phyloP scores from a whole-genome alignment of 2,113 vertebrate genomes.

The Chascanopsetta lugubris region DNA sequence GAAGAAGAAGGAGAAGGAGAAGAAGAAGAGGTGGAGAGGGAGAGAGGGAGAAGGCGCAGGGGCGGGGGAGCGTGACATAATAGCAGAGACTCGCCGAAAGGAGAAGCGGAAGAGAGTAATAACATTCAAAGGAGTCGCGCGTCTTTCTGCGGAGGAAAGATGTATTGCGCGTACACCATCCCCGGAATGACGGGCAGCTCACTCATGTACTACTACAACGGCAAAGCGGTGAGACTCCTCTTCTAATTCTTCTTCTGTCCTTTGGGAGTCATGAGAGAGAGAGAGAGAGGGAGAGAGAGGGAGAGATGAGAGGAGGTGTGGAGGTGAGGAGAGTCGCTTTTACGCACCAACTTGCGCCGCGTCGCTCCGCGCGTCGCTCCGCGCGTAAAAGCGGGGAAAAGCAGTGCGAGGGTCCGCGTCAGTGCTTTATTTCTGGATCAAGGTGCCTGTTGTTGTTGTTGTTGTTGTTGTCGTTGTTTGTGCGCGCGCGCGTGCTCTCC shows the following conservation, averaged over 20 bases:
- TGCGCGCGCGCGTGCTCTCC: no score
- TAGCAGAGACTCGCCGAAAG: not conserved
- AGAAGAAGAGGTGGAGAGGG: slow-evolving; percentile 68
- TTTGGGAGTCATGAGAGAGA: slow-evolving; percentile 30
- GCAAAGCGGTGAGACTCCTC: slow-evolving; percentile 93
- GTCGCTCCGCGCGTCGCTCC: no score
- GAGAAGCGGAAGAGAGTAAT: slow-evolving; percentile 24
- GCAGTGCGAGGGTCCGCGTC: slow-evolving; percentile 34
- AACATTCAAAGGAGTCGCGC: slow-evolving; percentile 18
- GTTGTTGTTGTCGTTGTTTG: slow-evolving; percentile 16
- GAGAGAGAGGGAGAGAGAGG: not conserved
- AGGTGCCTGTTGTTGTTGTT: slow-evolving; percentile 18
- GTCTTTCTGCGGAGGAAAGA: slow-evolving; percentile 69
- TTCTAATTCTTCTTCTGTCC: not conserved
- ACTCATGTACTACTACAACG: slow-evolving; percentile 97
- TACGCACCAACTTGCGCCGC: slow-evolving; percentile 37
- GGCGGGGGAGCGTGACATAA: slow-evolving; percentile 12
- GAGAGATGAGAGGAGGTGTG: not conserved
- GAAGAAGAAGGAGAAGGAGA: slow-evolving; percentile 75
- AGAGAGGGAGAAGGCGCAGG: slow-evolving; percentile 25
- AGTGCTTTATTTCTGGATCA: slow-evolving; percentile 58
- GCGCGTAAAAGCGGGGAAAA: slow-evolving; percentile 46
- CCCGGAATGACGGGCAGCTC: slow-evolving; percentile 93
- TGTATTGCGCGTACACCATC: slow-evolving; percentile 97
- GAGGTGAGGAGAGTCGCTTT: slow-evolving; percentile 39